Conservation (phyloP, 2,888 invertebrate genomes). For the Cremastinae sp. region DNA sequence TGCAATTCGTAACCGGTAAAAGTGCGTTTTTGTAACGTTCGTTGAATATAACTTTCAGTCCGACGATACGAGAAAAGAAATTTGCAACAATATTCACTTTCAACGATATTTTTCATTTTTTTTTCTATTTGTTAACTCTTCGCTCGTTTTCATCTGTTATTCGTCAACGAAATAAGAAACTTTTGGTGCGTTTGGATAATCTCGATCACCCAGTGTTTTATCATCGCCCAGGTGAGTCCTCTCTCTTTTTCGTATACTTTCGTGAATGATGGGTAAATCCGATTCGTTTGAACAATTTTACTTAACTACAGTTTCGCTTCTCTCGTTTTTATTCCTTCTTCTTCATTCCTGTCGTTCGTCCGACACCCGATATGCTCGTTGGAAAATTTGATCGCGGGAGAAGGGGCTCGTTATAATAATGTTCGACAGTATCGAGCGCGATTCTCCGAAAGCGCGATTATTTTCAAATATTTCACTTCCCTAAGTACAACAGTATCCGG, state of each 20-base stretch:
- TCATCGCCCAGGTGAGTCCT: slow-evolving; percentile 51
- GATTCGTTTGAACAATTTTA: slow-evolving; percentile 73
- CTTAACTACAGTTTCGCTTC: slow-evolving; percentile 69
- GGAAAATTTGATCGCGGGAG: slow-evolving; percentile 39
- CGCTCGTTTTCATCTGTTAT: slow-evolving; percentile 54
- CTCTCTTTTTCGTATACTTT: slow-evolving; percentile 76
- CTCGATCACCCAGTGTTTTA: slow-evolving; percentile 50
- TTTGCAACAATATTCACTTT: slow-evolving; percentile 64
- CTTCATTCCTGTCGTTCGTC: slow-evolving; percentile 46
- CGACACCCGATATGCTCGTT: slow-evolving; percentile 45
- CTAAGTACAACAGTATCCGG: slow-evolving; percentile 64
- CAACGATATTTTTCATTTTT: slow-evolving; percentile 59
- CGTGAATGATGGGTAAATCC: slow-evolving; percentile 72
- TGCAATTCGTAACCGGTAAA: slow-evolving; percentile 15
- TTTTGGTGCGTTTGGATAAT: slow-evolving; percentile 54
- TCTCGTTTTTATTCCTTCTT: slow-evolving; percentile 53
- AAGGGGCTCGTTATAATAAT: slow-evolving; percentile 41
- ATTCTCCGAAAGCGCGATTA: slow-evolving; percentile 37
- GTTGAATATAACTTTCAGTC: slow-evolving; percentile 58
- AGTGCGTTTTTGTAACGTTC: slow-evolving; percentile 49
- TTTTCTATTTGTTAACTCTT: slow-evolving; percentile 29
- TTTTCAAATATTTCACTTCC: slow-evolving; percentile 41
- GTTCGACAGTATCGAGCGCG: slow-evolving; percentile 35
- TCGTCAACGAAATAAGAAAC: slow-evolving; percentile 57
- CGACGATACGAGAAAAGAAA: slow-evolving; percentile 71